Evolutionary conservation across 1,140 invertebrate genomes (phyloP), one percentile per base, ranked within the genome.

Genomic region (Thaumetopoea pityocampa): DNA sequence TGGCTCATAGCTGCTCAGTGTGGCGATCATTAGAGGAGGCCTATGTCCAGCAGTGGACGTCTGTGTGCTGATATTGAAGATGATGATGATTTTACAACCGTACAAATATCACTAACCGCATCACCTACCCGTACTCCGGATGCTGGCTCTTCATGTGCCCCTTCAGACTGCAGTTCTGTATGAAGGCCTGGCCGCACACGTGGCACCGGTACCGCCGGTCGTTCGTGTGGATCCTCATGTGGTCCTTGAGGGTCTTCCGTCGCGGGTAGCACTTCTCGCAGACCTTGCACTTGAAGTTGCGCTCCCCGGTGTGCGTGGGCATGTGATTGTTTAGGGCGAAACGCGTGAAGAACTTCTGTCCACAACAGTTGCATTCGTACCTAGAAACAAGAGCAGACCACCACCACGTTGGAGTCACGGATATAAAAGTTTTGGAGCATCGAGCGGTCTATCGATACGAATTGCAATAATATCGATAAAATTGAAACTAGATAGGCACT

Each of bases 321-420:
- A 94, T 92, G 79, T 83, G 79, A 5, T 91, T 91, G 53, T 90
- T 92, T 2, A 92, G 76, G 20, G 91, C 90, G 37, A 89, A 90
- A 0, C 87, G 86, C 27, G 92, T 92, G 66, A 90, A 90, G 70
- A 93, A 92, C 18, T 90, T 87, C 59, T 92, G 91, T 3, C 82
- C 85, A 48, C 86, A 87, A 18, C 63, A 72, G 28, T 76, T 63
- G 37, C 85, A 87, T 36, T 77, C 71, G 45, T 84, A 83, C 14
- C 76, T 79, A 54, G 4, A 52, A 32, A 1, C 8, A 42, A 27
- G 22, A 34, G n/a, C 35, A n/a, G n/a, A n/a, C n/a, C n/a, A n/a
- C n/a, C n/a, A n/a, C n/a, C n/a, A n/a, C n/a, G n/a, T n/a, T n/a
- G n/a, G n/a, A n/a, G n/a, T n/a, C n/a, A n/a, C n/a, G n/a, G n/a